These are phyloP conservation scores for Paelopatides confundens DNA, from an alignment of 53 echinoderm and acorn worm species.

Conservation along the genomic window DNA sequence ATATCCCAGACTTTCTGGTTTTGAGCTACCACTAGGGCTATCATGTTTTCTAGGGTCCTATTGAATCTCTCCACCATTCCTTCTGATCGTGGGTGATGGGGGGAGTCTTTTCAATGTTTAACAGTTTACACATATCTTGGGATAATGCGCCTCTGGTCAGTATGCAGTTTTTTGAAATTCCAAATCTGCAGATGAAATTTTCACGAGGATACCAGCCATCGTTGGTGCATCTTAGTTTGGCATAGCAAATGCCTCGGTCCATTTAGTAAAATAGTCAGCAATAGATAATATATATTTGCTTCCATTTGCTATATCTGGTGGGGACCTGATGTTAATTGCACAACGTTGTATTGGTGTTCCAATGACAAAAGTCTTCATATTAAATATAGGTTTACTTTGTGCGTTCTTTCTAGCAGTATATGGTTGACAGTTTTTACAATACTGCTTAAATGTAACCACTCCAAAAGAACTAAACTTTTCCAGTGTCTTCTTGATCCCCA, in stretches of 20 bases:
- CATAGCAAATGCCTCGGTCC: neutral
- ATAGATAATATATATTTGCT: neutral
- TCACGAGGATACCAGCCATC: neutral
- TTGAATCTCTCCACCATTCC: neutral
- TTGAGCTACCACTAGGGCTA: neutral
- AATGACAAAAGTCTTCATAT: neutral
- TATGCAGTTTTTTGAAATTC: neutral
- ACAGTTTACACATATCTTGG: neutral
- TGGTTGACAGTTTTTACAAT: neutral
- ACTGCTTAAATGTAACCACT: neutral
- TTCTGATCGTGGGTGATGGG: neutral
- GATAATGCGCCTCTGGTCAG: neutral
- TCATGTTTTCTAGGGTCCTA: neutral
- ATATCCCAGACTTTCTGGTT: neutral
- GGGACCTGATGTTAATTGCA: neutral
- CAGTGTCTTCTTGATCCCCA: neutral
- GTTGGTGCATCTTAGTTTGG: neutral
- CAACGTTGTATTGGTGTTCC: neutral
- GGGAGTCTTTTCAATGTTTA: neutral
- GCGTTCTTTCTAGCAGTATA: too few relatives aligned
- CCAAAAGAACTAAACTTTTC: too few relatives aligned
- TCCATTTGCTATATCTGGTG: neutral
- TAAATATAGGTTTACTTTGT: neutral
- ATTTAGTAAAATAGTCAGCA: neutral
- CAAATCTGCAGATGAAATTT: neutral